These are phyloP conservation scores for Zapornia atra DNA, from an alignment of 2,113 vertebrate genomes.

Conservation along the genomic window DNA sequence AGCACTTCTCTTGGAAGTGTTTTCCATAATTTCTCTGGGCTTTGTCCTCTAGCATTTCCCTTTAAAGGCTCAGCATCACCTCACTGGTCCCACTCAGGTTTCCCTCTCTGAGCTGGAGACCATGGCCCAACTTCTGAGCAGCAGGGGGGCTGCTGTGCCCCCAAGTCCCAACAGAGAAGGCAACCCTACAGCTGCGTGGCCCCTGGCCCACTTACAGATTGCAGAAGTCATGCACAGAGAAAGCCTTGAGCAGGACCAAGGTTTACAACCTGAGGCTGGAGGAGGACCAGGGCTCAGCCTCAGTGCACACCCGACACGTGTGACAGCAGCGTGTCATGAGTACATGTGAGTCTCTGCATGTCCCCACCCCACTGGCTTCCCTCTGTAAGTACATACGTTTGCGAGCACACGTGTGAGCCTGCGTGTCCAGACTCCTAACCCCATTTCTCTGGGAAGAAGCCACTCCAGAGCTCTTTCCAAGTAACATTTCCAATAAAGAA, in stretches of 20 bases:
- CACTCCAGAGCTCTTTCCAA: constrained; percentile 52
- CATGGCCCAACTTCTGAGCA: neutral
- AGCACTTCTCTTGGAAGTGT: neutral
- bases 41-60: neutral
- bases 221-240: fast-evolving
- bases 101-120: neutral
- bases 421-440: neutral
- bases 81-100: neutral
- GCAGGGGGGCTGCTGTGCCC: neutral
- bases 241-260: neutral
- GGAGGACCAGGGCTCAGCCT: neutral
- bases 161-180: neutral
- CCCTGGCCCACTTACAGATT: neutral
- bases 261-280: neutral
- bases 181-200: neutral
- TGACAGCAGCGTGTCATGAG: neutral
- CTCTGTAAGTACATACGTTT: neutral
- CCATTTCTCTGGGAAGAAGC: neutral
- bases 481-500: constrained; percentile 51
- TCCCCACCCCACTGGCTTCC: neutral
- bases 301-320: fast-evolving
- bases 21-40: neutral
- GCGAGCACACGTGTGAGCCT: neutral
- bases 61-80: neutral
- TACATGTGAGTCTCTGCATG: neutral